Conservation (phyloP, 2,797 vertebrate genomes). For the Clarias laeviceps region DNA sequence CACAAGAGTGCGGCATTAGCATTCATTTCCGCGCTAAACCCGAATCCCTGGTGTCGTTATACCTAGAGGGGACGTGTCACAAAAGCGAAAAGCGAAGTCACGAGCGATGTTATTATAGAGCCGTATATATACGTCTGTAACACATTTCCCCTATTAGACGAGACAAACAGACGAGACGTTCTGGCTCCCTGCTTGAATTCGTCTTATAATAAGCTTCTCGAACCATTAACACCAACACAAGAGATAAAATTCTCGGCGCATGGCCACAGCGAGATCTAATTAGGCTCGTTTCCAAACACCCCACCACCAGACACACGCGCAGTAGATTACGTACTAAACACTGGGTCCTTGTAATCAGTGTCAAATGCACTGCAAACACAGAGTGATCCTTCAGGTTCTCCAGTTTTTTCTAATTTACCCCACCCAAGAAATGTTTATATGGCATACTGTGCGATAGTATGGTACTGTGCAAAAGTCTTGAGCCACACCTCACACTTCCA, state of each 20-base stretch:
- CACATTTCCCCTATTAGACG: neutral
- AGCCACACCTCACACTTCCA: too few relatives aligned
- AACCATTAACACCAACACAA: slow-evolving; percentile 26
- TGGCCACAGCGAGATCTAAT: neutral
- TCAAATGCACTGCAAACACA: neutral
- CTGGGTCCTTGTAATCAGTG: neutral
- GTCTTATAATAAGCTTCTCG: slow-evolving; percentile 53
- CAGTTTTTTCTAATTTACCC: neutral
- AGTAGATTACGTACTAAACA: neutral
- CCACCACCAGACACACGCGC: slow-evolving; percentile 46
- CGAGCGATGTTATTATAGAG: neutral
- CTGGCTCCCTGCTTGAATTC: slow-evolving; percentile 59
- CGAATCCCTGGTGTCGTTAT: slow-evolving; percentile 20
- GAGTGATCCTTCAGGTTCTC: neutral
- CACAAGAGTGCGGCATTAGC: slow-evolving; percentile 14
- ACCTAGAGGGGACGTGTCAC: slow-evolving; percentile 15
- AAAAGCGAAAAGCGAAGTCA: neutral
- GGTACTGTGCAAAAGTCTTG: too few relatives aligned
- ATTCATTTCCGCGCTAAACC: slow-evolving; percentile 21
- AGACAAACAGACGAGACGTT: slow-evolving; percentile 48
- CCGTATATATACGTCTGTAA: neutral
- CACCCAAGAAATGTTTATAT: neutral
- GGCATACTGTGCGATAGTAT: too few relatives aligned
- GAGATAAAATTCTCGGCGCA: slow-evolving; percentile 65
- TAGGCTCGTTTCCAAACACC: neutral